These are phyloP conservation scores for Rhombomys opimus DNA, from an alignment of 2,113 vertebrate species.

Conservation along the genomic window DNA sequence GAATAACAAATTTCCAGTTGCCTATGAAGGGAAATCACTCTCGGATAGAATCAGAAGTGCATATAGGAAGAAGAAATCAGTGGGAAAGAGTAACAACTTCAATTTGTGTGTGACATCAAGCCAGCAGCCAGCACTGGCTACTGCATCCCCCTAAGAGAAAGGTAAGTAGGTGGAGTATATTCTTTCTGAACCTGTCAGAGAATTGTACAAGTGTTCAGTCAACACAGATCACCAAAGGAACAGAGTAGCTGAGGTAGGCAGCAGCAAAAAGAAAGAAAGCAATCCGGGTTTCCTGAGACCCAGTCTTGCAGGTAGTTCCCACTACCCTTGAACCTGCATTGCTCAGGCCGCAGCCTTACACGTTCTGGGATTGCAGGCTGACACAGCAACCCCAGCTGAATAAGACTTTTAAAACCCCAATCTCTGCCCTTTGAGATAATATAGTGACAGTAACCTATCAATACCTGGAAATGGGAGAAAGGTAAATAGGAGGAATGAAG, in stretches of 20 bases:
- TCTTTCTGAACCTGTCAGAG: no score
- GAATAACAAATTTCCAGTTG: neutral
- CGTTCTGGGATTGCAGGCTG: neutral
- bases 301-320: neutral
- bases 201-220: neutral
- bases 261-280: neutral
- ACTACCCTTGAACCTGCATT: neutral
- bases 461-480: neutral
- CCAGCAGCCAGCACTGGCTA: neutral
- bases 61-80: neutral
- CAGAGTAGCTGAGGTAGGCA: neutral
- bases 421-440: neutral
- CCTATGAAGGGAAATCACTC: neutral
- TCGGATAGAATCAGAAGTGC: neutral
- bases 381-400: neutral
- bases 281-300: no score
- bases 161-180: rapidly evolving
- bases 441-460: neutral
- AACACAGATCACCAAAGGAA: no score
- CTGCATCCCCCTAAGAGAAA: neutral
- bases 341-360: neutral
- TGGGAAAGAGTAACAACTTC: neutral
- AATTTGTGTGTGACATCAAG: neutral
- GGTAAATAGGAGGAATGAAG: neutral
- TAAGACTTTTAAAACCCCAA: neutral